Percentiles rank a stretch among this genome's conserved stretches.
Evolutionary conservation across 1,140 invertebrate species (phyloP).

Genomic region (Megalonaias nervosa): DNA sequence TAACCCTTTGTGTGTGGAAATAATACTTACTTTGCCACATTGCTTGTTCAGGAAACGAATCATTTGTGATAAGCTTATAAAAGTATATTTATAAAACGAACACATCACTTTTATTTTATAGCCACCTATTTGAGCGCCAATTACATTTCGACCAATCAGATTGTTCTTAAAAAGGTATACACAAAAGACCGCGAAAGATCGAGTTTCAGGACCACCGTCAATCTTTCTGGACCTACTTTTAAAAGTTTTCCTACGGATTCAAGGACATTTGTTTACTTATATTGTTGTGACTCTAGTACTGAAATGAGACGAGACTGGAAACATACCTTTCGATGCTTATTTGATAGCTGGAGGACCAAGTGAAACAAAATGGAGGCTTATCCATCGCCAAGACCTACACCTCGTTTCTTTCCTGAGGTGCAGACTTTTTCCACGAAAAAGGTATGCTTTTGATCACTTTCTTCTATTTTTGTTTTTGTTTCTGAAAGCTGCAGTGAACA

Average conservation of each 20-base stretch:
- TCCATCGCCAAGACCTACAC: conserved; percentile 66
- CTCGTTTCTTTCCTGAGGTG: conserved; percentile 67
- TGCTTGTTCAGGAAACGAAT: too few species aligned
- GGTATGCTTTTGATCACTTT: conserved; percentile 47
- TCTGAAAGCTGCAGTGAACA: conserved; percentile 1
- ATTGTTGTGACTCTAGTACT: not conserved
- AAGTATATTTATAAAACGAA: too few species aligned
- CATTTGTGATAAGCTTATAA: too few species aligned
- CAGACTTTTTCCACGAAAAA: conserved; percentile 72
- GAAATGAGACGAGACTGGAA: not conserved
- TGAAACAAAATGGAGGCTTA: conserved; percentile 39
- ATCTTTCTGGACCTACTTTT: not conserved
- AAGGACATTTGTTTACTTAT: not conserved
- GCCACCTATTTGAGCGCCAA: too few species aligned
- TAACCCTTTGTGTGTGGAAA: too few species aligned
- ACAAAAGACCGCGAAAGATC: conserved; percentile 38
- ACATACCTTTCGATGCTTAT: not conserved
- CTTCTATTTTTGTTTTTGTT: conserved; percentile 18
- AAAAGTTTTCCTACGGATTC: not conserved
- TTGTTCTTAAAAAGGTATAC: conserved; percentile 12
- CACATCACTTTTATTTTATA: too few species aligned
- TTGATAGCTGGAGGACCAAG: not conserved
- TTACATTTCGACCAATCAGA: conserved; percentile 18
- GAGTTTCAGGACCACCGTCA: not conserved
- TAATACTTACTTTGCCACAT: too few species aligned